Evolutionary conservation across 1,140 invertebrate genomes (phyloP).

Genomic region (Aphaenogaster ashmeadi): DNA sequence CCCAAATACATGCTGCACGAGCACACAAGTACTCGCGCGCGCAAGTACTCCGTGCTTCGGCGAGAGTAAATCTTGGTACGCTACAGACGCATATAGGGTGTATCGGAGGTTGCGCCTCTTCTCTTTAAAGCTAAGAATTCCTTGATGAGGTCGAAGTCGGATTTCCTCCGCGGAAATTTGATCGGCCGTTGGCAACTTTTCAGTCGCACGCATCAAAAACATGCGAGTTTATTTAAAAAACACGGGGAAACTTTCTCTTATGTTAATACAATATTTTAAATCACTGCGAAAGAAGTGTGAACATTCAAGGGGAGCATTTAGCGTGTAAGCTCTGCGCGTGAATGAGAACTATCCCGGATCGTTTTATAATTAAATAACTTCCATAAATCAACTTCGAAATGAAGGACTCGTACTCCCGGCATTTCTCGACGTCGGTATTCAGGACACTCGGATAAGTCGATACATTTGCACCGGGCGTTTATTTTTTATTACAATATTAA

Average conservation of each 20-base stretch:
- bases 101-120: neutral
- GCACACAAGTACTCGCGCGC: neutral
- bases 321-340: neutral
- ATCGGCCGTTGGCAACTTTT: neutral
- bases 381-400: conserved; percentile 20
- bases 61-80: conserved; percentile 65
- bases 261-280: neutral
- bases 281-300: neutral
- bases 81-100: conserved; percentile 36
- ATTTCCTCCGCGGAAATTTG: conserved; percentile 30
- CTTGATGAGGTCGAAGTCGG: neutral
- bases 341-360: conserved; percentile 8
- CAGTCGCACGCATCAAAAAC: neutral
- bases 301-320: neutral
- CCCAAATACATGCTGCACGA: conserved; percentile 21
- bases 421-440: conserved; percentile 9
- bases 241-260: neutral
- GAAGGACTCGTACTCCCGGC: conserved; percentile 4
- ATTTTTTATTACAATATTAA: conserved; percentile 59
- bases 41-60: conserved; percentile 31
- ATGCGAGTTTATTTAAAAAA: neutral
- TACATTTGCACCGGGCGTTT: conserved; percentile 42
- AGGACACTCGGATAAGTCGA: conserved; percentile 51
- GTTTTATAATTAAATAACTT: conserved; percentile 15
- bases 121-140: neutral